These are phyloP conservation scores for Elegia similella DNA, from an alignment of 2,888 invertebrate genomes.

Conservation along the genomic window DNA sequence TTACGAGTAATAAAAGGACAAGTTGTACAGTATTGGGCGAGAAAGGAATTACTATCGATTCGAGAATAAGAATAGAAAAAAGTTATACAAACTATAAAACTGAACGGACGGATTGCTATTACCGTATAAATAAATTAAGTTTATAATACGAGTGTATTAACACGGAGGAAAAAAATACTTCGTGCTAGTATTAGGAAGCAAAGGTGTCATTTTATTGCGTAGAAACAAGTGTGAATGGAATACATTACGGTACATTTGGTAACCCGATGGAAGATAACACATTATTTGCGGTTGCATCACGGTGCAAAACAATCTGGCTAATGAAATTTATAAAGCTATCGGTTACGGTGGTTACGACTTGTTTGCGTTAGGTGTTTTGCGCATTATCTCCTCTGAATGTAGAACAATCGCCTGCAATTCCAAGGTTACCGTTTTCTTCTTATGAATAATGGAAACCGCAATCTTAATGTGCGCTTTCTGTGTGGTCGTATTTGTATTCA, in stretches of 20 bases:
- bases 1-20: too few relatives aligned
- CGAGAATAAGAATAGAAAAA: too few relatives aligned
- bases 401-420: constrained; percentile 21
- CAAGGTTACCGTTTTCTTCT: constrained; percentile 21
- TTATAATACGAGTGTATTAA: too few relatives aligned
- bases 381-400: constrained; percentile 23
- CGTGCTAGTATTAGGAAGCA: background rate
- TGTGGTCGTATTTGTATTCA: constrained; percentile 1
- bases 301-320: constrained; percentile 43
- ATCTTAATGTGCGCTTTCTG: constrained; percentile 4
- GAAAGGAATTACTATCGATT: too few relatives aligned
- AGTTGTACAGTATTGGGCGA: too few relatives aligned
- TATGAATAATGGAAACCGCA: constrained; percentile 18
- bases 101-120: too few relatives aligned
- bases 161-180: too few relatives aligned
- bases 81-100: too few relatives aligned
- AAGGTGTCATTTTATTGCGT: constrained; percentile 25
- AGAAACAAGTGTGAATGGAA: constrained; percentile 29
- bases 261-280: constrained; percentile 59
- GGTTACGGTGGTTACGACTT: constrained; percentile 40
- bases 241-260: constrained; percentile 58
- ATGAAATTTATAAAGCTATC: constrained; percentile 49
- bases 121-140: too few relatives aligned
- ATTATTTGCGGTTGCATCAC: constrained; percentile 53
- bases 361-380: constrained; percentile 22